Evolutionary conservation across 2,797 vertebrate genomes (phyloP), one percentile per base, ranked within the genome.

Genomic region (Chaenodraco wilsoni): DNA sequence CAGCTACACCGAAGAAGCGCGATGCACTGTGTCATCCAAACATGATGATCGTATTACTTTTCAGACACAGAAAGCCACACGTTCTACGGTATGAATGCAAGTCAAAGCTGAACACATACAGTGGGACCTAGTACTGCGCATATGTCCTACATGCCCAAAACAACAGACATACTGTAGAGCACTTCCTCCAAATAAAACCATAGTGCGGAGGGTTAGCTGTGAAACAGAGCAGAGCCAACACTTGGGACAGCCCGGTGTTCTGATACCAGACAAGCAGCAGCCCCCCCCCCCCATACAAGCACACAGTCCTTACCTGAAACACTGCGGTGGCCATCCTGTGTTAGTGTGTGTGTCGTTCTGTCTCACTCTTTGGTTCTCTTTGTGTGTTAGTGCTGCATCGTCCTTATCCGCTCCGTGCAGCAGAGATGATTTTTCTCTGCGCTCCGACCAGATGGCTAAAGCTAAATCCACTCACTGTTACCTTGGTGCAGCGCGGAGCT

Each of bases 311-410:
- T 92, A 95, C 95, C 94, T 95, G 95, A 82, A 92, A 95, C 84
- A 95, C 92, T 56, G 94, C 94, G 43, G 95, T 95, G 83, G 95
- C 94, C 94, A 95, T 95, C 91, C 91, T 93, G 55, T 61, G 56
- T 76, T 65, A 49, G 40, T 43, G 27, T 44, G 27, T 44, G 50
- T 65, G 41, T 68, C 33, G 52, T 58, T 52, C 52, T 72, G 55
- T 81, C 57, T 80, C 54, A 63, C 69, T 87, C 77, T 73, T 73
- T 75, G 70, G 48, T 23, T 55, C 52, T 61, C 60, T 70, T 69
- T 73, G 70, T 48, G 71, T 83, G 83, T 87, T 71, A 93, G 68
- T 88, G 81, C 84, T 88, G 87, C 91, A 93, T 93, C 64, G 87
- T 92, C 87, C 77, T 15, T 67, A 23, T 19, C 33, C 55, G 48